Evolutionary conservation across 2,797 vertebrate genomes (phyloP).

Genomic region (Enteromius argenteus): DNA sequence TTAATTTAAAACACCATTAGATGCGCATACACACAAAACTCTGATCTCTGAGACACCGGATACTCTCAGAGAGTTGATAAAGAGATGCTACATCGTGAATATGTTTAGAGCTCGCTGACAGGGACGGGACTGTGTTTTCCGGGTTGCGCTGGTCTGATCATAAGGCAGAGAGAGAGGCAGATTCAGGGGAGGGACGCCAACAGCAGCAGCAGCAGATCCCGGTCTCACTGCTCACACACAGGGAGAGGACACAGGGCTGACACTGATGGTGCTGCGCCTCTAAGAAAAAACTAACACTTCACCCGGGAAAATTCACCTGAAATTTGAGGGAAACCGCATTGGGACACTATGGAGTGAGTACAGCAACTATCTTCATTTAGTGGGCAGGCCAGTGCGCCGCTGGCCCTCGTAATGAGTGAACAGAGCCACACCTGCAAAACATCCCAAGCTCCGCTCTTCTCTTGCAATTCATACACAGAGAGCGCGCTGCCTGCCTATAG

Average conservation of each 20-base stretch:
- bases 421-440: constrained; percentile 62
- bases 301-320: neutral
- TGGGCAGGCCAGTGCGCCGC: constrained; percentile 26
- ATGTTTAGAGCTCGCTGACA: neutral
- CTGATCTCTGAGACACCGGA: constrained; percentile 28
- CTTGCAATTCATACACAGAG: neutral
- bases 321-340: constrained; percentile 22
- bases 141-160: constrained; percentile 7
- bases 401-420: constrained; percentile 27
- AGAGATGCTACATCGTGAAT: neutral
- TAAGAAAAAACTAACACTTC: constrained; percentile 22
- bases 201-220: constrained; percentile 23
- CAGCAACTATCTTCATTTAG: constrained; percentile 19
- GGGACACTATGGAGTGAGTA: constrained; percentile 57
- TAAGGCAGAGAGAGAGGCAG: constrained; percentile 35
- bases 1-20: constrained; percentile 44
- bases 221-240: constrained; percentile 37
- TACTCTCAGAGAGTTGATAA: constrained; percentile 12
- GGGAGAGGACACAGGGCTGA: constrained; percentile 36
- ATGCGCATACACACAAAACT: constrained; percentile 10
- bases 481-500: neutral
- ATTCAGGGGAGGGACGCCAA: constrained; percentile 46
- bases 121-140: neutral
- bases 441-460: constrained; percentile 42
- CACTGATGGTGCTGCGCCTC: constrained; percentile 54